Percentiles rank a stretch among this genome's conserved stretches.
Conservation (phyloP, 2,113 vertebrate species). For the Psittacula cyanocephala region DNA sequence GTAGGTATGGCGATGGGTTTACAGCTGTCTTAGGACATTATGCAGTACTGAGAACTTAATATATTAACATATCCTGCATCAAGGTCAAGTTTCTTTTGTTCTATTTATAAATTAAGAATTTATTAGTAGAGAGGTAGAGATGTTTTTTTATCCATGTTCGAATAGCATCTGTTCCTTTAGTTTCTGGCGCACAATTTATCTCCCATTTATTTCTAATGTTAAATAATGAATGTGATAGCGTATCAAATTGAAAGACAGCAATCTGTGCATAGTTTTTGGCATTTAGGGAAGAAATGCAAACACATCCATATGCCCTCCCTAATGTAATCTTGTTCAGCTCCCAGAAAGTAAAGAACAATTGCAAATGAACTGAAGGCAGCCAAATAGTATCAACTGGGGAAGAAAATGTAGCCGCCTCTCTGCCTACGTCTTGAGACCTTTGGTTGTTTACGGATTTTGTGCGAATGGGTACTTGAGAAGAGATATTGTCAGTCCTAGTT, state of each 20-base stretch:
- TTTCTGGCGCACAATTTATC: not conserved
- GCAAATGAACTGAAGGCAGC: not conserved
- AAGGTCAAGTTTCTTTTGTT: not conserved
- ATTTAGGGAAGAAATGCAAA: not conserved
- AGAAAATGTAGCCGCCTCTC: not conserved
- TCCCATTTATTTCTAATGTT: not conserved
- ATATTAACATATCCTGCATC: not conserved
- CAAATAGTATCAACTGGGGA: not conserved
- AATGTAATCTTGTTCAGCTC: not conserved
- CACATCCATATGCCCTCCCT: not conserved
- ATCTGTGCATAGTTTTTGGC: not conserved
- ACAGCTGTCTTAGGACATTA: not conserved
- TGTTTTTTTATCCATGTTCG: not conserved
- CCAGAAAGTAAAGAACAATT: not conserved
- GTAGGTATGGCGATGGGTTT: not conserved
- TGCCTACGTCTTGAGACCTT: not conserved
- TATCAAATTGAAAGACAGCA: not conserved
- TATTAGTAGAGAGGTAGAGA: not conserved
- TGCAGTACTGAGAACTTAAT: not conserved
- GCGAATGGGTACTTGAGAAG: not conserved
- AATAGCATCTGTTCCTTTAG: not conserved
- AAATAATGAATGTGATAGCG: not conserved
- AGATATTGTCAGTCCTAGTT: not conserved
- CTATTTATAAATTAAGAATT: not conserved
- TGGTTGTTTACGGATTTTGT: not conserved